Conservation (phyloP, 2,888 invertebrate genomes). For the Cephus nigrinus region DNA sequence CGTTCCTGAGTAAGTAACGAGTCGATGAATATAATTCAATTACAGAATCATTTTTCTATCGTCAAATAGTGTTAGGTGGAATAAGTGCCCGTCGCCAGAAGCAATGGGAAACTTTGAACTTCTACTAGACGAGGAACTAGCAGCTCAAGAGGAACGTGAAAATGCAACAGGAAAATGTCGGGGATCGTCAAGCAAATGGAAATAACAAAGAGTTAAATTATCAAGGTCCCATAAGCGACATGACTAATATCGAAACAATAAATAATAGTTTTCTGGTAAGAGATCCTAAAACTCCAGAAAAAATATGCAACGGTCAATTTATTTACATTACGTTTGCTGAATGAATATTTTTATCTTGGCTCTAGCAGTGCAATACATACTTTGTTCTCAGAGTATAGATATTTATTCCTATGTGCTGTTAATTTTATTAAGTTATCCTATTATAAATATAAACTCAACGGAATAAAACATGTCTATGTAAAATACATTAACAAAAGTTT, state of each 20-base stretch:
- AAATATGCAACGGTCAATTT: too few species aligned
- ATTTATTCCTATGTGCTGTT: neutral
- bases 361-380: too few species aligned
- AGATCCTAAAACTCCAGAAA: too few species aligned
- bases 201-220: constrained; percentile 28
- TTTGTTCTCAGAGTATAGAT: neutral
- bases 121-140: constrained; percentile 84
- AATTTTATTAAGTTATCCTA: neutral
- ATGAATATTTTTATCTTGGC: too few species aligned
- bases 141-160: constrained; percentile 74
- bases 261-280: neutral
- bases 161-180: constrained; percentile 50
- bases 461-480: constrained; percentile 18
- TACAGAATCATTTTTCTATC: constrained; percentile 13
- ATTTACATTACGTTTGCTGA: too few species aligned
- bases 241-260: neutral
- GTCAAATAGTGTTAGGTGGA: constrained; percentile 79
- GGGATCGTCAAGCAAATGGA: constrained; percentile 53
- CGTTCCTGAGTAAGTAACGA: constrained; percentile 80
- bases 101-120: constrained; percentile 87
- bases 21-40: constrained; percentile 7
- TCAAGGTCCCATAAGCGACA: neutral
- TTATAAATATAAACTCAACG: neutral
- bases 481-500: constrained; percentile 53
- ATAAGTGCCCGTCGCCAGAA: constrained; percentile 80